These are phyloP conservation scores for Lithophane leautieri DNA, from an alignment of 2,888 invertebrate species.

Conservation along the genomic window DNA sequence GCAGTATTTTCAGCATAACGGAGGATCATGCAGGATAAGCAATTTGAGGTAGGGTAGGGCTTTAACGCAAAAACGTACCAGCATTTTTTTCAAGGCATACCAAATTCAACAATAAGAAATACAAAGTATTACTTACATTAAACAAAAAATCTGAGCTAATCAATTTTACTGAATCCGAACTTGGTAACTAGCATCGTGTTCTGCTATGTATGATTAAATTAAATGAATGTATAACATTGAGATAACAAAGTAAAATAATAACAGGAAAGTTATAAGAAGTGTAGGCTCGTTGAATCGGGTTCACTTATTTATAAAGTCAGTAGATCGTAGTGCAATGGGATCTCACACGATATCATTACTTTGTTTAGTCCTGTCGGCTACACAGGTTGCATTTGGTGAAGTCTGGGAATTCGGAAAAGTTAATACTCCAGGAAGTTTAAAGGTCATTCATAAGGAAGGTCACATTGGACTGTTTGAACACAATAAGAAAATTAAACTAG, in stretches of 20 bases:
- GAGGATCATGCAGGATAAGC: no score
- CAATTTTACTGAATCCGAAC: conserved; percentile 24
- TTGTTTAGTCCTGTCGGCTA: conserved; percentile 24
- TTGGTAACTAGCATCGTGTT: conserved; percentile 12
- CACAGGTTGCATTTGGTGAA: conserved; percentile 28
- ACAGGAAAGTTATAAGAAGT: conserved; percentile 38
- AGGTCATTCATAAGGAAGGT: conserved; percentile 34
- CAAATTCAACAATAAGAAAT: conserved; percentile 18
- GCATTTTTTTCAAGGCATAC: conserved; percentile 1
- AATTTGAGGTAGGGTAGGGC: no score
- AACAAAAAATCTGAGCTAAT: conserved; percentile 17
- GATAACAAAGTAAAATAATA: conserved; percentile 12
- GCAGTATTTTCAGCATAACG: no score
- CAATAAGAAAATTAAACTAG: conserved; percentile 33
- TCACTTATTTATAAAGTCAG: conserved; percentile 13
- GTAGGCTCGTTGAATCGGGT: neutral
- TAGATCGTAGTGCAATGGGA: conserved; percentile 38
- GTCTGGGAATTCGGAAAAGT: conserved; percentile 43
- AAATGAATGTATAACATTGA: conserved; percentile 30
- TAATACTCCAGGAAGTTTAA: conserved; percentile 5
- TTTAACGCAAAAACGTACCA: neutral
- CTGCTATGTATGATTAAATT: conserved; percentile 33
- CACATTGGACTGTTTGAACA: conserved; percentile 42
- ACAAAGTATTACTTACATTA: conserved; percentile 10
- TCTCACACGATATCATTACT: conserved; percentile 16